A percentile compares a stretch with the other conserved stretches of the same genome.
These are phyloP conservation scores for Lasioglossum leucozonium DNA, from an alignment of 2,888 invertebrate species.

Conservation along the genomic window DNA sequence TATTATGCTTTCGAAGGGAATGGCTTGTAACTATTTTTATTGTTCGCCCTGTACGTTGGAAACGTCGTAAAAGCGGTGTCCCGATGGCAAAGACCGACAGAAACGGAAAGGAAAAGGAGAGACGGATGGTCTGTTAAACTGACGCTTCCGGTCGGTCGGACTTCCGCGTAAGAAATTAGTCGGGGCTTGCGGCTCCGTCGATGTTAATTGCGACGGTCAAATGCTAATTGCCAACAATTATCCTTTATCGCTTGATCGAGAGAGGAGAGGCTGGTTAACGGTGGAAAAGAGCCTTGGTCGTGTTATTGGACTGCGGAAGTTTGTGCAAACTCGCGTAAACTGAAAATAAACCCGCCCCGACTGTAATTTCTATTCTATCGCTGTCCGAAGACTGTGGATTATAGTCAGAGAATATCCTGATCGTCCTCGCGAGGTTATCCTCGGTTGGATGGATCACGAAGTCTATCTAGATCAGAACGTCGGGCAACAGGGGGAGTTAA, in stretches of 20 bases:
- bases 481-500: not conserved
- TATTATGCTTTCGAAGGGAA: not conserved
- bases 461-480: not conserved
- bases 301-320: not conserved
- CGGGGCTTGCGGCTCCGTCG: not conserved
- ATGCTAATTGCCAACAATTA: slow-evolving; percentile 4
- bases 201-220: slow-evolving; percentile 7
- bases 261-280: not conserved
- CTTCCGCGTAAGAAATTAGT: slow-evolving; percentile 37
- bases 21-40: not conserved
- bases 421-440: not conserved
- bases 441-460: not conserved
- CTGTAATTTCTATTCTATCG: not conserved
- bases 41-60: not conserved
- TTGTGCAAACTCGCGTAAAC: not conserved
- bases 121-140: slow-evolving; percentile 30
- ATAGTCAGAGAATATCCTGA: not conserved
- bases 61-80: not conserved
- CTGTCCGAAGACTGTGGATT: not conserved
- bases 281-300: not conserved
- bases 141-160: slow-evolving; percentile 35
- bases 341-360: not conserved
- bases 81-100: not conserved
- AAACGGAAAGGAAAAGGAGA: slow-evolving; percentile 1
- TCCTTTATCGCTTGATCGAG: not conserved